These are phyloP conservation scores for Epizoanthus fatuus DNA, from an alignment of 92 coral and sea anemone genomes.

Conservation along the genomic window DNA sequence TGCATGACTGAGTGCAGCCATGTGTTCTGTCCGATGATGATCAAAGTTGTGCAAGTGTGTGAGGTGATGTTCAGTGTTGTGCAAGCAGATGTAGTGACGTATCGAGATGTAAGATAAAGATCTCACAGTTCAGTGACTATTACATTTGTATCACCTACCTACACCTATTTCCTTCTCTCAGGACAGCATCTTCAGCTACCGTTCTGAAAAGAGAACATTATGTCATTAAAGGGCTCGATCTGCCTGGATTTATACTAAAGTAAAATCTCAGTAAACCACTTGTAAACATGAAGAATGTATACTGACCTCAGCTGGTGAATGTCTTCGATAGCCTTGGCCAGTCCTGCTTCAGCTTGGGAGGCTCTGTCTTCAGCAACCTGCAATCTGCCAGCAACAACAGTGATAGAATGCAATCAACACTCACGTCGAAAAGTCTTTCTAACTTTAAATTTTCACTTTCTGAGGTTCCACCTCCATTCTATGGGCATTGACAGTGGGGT, in stretches of 20 bases:
- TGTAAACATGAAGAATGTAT: background rate
- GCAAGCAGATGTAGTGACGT: too few species aligned
- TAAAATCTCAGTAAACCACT: background rate
- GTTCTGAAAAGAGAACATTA: constrained; percentile 5
- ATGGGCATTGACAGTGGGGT: too few species aligned
- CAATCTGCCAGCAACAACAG: constrained; percentile 63
- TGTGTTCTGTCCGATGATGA: too few species aligned
- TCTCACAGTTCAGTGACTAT: too few species aligned
- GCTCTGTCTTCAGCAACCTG: constrained; percentile 84
- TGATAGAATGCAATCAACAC: too few species aligned
- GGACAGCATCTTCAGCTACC: constrained; percentile 6
- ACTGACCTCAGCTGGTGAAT: constrained; percentile 80
- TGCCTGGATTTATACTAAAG: background rate
- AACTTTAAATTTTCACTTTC: too few species aligned
- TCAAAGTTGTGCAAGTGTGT: too few species aligned
- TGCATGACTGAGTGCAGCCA: too few species aligned
- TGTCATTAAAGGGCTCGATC: background rate
- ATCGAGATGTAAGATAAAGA: too few species aligned
- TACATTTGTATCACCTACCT: background rate
- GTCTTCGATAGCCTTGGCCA: constrained; percentile 87
- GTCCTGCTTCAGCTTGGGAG: constrained; percentile 79
- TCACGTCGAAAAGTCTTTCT: too few species aligned
- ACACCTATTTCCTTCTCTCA: constrained; percentile 11
- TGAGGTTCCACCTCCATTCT: too few species aligned
- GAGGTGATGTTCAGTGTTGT: too few species aligned